phyloP scores from a whole-genome alignment of 2,888 invertebrate species.

The Trichogramma evanescens region DNA sequence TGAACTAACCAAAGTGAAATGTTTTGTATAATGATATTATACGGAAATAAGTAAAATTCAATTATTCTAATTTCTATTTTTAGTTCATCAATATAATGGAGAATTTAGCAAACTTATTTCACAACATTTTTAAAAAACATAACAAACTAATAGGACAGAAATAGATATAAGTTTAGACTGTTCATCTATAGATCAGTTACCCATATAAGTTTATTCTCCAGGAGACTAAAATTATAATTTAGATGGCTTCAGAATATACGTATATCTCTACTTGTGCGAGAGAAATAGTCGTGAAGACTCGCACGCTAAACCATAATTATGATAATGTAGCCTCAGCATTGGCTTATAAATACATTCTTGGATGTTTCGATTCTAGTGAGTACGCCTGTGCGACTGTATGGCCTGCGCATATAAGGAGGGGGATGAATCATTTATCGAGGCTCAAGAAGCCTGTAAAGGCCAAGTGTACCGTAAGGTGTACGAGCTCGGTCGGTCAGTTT shows the following conservation, averaged over 20 bases:
- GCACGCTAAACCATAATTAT: conserved; percentile 17
- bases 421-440: conserved; percentile 47
- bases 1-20: too few species aligned
- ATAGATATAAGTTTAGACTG: too few species aligned
- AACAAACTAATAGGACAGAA: too few species aligned
- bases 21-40: too few species aligned
- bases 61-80: too few species aligned
- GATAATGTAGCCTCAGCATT: conserved; percentile 18
- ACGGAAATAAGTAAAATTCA: too few species aligned
- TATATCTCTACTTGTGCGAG: not conserved
- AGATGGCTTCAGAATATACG: too few species aligned
- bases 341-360: not conserved
- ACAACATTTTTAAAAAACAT: not conserved
- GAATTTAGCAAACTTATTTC: not conserved
- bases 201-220: too few species aligned
- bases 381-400: conserved; percentile 18
- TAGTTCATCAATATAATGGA: too few species aligned
- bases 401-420: conserved; percentile 32
- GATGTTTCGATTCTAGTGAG: too few species aligned
- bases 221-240: too few species aligned
- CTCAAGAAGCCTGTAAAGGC: conserved; percentile 31
- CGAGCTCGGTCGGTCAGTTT: conserved; percentile 42
- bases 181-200: too few species aligned
- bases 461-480: not conserved
- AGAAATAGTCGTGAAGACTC: not conserved